Conservation (phyloP, 2,888 invertebrate species). For the Apotomis turbidana region DNA sequence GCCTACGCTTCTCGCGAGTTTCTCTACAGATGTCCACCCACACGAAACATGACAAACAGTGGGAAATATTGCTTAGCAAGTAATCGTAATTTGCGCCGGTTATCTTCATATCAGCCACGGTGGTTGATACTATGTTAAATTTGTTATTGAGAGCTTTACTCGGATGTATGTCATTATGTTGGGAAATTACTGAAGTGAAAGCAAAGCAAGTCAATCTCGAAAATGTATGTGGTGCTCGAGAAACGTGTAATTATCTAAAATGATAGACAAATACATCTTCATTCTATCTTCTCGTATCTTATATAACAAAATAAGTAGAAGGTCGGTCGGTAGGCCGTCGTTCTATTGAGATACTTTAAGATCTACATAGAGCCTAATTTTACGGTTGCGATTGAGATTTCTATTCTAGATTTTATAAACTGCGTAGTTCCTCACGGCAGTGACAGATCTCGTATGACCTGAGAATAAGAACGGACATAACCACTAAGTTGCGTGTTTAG, state of each 20-base stretch:
- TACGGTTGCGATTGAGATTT: too few species aligned
- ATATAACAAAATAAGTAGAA: not conserved
- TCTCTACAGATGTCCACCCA: constrained; percentile 25
- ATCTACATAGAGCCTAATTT: too few species aligned
- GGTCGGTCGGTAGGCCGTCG: too few species aligned
- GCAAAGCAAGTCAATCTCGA: not conserved
- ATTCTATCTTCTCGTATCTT: not conserved
- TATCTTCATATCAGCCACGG: constrained; percentile 13
- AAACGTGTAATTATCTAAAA: not conserved
- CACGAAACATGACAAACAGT: constrained; percentile 16
- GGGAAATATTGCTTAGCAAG: constrained; percentile 16
- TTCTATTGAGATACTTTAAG: too few species aligned
- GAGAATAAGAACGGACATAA: not conserved
- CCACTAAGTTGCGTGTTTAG: too few species aligned
- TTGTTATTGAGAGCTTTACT: not conserved
- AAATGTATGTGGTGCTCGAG: constrained; percentile 3
- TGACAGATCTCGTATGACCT: not conserved
- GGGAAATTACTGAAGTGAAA: not conserved
- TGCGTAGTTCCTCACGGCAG: too few species aligned
- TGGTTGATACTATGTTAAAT: not conserved
- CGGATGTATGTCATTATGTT: not conserved
- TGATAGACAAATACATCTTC: not conserved
- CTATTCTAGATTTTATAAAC: too few species aligned
- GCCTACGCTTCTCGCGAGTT: constrained; percentile 19
- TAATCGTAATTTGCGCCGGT: constrained; percentile 6